A percentile compares a stretch with the other conserved stretches of the same genome.
phyloP scores from a whole-genome alignment of 2,797 vertebrate genomes.

The Xerus rutilus region DNA sequence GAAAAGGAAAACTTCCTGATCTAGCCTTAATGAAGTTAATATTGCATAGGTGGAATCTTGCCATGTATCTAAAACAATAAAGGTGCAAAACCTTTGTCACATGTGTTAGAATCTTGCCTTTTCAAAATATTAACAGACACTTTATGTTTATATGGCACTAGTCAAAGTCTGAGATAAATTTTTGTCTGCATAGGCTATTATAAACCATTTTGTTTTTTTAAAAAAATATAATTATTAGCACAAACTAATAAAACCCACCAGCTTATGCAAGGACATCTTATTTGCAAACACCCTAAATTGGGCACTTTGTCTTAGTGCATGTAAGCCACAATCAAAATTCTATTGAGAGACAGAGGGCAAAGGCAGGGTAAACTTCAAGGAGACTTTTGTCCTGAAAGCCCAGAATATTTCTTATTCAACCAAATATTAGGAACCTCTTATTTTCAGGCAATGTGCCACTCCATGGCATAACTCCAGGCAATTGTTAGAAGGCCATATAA shows the following conservation, averaged over 20 bases:
- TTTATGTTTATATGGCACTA: not conserved
- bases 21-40: not conserved
- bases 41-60: not conserved
- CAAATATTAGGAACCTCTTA: not conserved
- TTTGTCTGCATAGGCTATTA: conserved; percentile 13
- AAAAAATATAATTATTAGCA: not conserved
- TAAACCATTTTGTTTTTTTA: not conserved
- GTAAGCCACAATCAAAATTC: not conserved
- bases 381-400: not conserved
- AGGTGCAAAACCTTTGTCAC: not conserved
- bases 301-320: not conserved
- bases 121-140: not conserved
- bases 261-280: not conserved
- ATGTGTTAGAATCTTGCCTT: not conserved
- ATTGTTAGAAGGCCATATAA: not conserved
- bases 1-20: not conserved
- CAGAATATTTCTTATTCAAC: not conserved
- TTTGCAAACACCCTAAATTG: not conserved
- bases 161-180: not conserved
- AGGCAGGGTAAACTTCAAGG: not conserved
- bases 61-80: conserved; percentile 5
- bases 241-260: not conserved
- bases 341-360: not conserved
- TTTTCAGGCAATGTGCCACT: not conserved
- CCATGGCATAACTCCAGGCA: not conserved